phyloP scores from a whole-genome alignment of 1,140 invertebrate species.

The Uloborus diversus region DNA sequence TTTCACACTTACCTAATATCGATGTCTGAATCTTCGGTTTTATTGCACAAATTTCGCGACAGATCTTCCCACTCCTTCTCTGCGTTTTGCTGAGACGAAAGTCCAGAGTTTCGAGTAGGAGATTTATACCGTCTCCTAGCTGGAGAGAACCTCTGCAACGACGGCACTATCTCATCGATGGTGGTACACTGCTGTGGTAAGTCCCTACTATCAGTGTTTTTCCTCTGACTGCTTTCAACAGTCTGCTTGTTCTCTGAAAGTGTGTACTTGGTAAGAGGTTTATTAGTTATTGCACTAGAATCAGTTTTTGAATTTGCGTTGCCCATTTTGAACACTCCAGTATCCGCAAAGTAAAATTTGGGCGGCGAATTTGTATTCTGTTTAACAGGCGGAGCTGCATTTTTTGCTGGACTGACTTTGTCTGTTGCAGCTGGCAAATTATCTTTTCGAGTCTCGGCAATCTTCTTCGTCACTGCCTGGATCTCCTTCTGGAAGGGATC shows the following conservation, averaged over 20 bases:
- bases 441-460: background rate
- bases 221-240: background rate
- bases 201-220: background rate
- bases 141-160: conserved; percentile 34
- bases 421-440: background rate
- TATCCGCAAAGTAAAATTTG: conserved; percentile 28
- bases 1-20: conserved; percentile 49
- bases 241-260: background rate
- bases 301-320: background rate
- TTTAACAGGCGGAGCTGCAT: background rate
- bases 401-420: background rate
- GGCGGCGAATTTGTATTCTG: conserved; percentile 2
- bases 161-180: conserved; percentile 28
- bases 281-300: background rate
- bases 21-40: conserved; percentile 20
- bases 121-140: conserved; percentile 4
- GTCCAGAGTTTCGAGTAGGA: background rate
- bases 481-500: conserved; percentile 50
- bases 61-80: conserved; percentile 29
- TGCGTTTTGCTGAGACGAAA: background rate
- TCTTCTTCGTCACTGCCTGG: conserved; percentile 34
- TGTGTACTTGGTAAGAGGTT: background rate
- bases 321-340: background rate
- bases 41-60: conserved; percentile 1
- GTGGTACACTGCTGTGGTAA: background rate